Conservation (phyloP, 2,113 vertebrate genomes). For the Gallinago undulata region DNA sequence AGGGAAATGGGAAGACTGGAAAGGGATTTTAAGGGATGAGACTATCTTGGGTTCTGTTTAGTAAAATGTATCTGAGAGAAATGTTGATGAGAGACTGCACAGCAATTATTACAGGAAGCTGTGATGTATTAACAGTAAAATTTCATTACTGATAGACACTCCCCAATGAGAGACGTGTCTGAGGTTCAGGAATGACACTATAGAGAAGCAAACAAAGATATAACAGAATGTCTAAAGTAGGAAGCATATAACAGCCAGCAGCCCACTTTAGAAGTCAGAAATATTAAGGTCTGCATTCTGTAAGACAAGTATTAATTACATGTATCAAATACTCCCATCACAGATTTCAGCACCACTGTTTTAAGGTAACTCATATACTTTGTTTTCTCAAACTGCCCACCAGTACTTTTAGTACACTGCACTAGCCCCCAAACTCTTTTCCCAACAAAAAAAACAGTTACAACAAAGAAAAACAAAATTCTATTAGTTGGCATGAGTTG, state of each 20-base stretch:
- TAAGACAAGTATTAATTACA: background rate
- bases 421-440: fast-evolving
- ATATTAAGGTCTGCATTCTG: background rate
- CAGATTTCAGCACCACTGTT: background rate
- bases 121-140: background rate
- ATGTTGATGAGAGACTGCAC: background rate
- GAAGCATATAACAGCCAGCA: background rate
- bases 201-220: background rate
- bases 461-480: background rate
- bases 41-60: background rate
- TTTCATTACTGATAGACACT: background rate
- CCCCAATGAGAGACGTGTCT: background rate
- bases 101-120: background rate
- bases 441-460: background rate
- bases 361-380: background rate
- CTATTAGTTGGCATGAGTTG: background rate
- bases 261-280: background rate
- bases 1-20: background rate
- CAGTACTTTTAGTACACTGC: background rate
- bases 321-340: background rate
- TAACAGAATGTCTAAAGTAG: background rate
- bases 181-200: background rate
- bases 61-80: background rate
- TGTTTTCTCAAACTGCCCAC: background rate
- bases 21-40: background rate